Conservation (phyloP, 2,113 vertebrate genomes). For the Marmota flaviventris region DNA sequence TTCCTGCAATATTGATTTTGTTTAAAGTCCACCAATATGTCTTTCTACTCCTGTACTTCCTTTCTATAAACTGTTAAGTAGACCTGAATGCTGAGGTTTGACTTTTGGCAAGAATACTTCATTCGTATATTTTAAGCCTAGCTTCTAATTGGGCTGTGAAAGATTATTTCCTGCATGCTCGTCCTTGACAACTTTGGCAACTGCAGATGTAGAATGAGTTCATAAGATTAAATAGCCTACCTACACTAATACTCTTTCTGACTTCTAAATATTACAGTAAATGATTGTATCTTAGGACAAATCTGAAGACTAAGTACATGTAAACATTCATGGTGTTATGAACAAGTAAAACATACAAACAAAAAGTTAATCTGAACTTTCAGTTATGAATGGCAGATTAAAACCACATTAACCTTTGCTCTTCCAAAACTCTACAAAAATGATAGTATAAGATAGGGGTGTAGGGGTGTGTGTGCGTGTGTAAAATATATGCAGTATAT, state of each 20-base stretch:
- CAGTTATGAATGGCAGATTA: neutral
- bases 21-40: too few relatives aligned
- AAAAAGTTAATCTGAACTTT: conserved; percentile 38
- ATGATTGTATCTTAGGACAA: neutral
- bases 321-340: neutral
- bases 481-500: neutral
- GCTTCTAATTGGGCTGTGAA: neutral
- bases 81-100: neutral
- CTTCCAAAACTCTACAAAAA: neutral
- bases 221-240: neutral
- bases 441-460: neutral
- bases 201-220: neutral
- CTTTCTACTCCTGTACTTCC: neutral
- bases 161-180: neutral
- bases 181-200: neutral
- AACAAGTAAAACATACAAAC: neutral
- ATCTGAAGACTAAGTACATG: neutral
- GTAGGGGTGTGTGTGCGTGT: too few relatives aligned
- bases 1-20: neutral
- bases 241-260: neutral
- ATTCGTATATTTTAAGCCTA: neutral
- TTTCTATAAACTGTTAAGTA: neutral
- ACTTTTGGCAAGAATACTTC: neutral
- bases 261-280: neutral
- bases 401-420: neutral